Evolutionary conservation across 2,113 vertebrate genomes (phyloP).

Genomic region (Crypturellus undulatus): DNA sequence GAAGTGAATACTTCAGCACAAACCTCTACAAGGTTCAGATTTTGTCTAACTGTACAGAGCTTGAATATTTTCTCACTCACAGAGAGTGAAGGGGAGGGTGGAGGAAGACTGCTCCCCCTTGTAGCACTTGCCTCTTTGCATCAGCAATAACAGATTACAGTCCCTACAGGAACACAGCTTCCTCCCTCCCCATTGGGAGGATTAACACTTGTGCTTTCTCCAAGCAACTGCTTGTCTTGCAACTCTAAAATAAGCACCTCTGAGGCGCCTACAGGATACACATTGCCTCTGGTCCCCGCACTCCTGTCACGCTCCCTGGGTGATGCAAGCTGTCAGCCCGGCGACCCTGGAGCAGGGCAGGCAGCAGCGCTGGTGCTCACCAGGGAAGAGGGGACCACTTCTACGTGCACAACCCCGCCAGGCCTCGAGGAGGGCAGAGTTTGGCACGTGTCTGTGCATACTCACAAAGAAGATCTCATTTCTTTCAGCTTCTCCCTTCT

Average conservation of each 20-base stretch:
- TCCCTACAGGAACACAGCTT: conserved; percentile 31
- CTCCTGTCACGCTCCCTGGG: conserved; percentile 22
- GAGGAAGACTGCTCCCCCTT: background rate
- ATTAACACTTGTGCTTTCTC: conserved; percentile 58
- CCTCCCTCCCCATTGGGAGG: conserved; percentile 23
- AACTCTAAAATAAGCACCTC: conserved; percentile 54
- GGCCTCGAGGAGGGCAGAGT: conserved; percentile 22
- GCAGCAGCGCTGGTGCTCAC: background rate
- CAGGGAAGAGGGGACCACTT: background rate
- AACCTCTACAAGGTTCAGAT: background rate
- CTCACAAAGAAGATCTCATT: conserved; percentile 17
- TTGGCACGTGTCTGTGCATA: background rate
- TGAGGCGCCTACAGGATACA: background rate
- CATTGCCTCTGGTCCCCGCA: conserved; percentile 16
- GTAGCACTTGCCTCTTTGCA: conserved; percentile 51
- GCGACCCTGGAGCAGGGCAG: background rate
- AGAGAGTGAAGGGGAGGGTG: background rate
- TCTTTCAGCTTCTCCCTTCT: conserved; percentile 3
- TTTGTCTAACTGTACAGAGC: background rate
- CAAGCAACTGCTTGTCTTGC: conserved; percentile 62
- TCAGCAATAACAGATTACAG: background rate
- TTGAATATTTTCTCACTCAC: background rate
- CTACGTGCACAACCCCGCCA: conserved; percentile 30
- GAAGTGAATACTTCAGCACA: background rate
- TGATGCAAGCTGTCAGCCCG: conserved; percentile 37